Conservation (phyloP, 2,113 vertebrate species). For the Castor canadensis region DNA sequence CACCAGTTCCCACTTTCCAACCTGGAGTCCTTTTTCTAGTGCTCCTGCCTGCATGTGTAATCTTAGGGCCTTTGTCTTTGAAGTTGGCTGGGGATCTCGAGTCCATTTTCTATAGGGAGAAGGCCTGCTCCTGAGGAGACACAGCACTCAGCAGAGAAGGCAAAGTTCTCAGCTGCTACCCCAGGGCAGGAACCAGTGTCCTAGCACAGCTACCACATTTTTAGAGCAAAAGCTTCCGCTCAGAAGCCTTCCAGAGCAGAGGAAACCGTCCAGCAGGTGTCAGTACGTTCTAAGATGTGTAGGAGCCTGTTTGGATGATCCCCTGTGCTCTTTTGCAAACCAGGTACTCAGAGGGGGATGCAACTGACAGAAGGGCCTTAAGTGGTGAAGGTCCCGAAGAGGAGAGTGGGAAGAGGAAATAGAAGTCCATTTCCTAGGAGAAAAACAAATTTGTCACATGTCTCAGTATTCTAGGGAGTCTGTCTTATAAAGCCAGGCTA, state of each 20-base stretch:
- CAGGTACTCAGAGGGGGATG: not conserved
- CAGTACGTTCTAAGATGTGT: slow-evolving; percentile 37
- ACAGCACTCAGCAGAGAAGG: not conserved
- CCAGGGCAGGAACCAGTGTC: not conserved
- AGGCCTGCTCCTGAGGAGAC: not conserved
- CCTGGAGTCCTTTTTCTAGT: not conserved
- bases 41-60: not conserved
- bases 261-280: slow-evolving; percentile 54
- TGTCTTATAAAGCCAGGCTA: not conserved
- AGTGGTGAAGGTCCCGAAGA: not conserved
- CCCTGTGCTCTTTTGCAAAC: not conserved
- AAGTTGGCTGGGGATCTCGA: not conserved
- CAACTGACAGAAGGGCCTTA: not conserved
- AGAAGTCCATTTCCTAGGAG: not conserved
- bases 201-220: not conserved
- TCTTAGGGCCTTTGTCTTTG: not conserved
- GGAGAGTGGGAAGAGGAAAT: not conserved
- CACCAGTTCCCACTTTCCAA: not conserved
- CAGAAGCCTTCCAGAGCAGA: not conserved
- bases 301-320: not conserved
- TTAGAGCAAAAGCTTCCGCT: not conserved
- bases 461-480: not conserved
- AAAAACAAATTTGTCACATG: not conserved
- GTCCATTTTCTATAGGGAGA: not conserved
- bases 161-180: not conserved